Conservation (phyloP, 2,797 vertebrate species). For the Xenopus petersii region DNA sequence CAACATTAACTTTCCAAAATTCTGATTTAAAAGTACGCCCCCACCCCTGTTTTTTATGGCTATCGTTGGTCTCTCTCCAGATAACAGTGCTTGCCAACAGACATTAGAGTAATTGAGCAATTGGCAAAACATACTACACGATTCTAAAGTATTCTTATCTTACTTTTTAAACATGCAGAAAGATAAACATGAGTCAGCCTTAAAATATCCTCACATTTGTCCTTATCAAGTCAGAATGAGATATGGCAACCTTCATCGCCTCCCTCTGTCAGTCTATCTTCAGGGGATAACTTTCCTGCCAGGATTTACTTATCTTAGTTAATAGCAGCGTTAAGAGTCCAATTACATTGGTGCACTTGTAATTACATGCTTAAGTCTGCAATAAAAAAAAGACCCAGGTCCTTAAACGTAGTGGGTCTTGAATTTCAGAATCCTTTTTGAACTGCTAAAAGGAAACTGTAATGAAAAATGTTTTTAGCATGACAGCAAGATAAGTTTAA, state of each 20-base stretch:
- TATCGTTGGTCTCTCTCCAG: constrained; percentile 30
- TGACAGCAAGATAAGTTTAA: too few species aligned
- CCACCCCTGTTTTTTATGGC: background rate
- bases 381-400: background rate
- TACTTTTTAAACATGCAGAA: constrained; percentile 25
- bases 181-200: constrained; percentile 33
- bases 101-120: constrained; percentile 30
- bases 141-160: constrained; percentile 20
- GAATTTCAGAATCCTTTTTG: background rate
- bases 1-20: background rate
- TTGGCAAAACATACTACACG: constrained; percentile 20
- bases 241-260: background rate
- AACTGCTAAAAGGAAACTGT: too few species aligned
- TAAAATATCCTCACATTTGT: constrained; percentile 22
- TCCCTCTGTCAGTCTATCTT: background rate
- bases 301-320: constrained; percentile 20
- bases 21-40: background rate
- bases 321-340: background rate
- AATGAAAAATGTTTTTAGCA: too few species aligned
- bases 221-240: constrained; percentile 10
- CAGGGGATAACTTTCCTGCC: background rate
- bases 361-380: constrained; percentile 1
- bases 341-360: constrained; percentile 3
- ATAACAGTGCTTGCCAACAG: constrained; percentile 22
- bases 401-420: background rate